Base-by-base conservation (phyloP, 2,797 vertebrate genomes). In the Hydrophis major region DNA sequence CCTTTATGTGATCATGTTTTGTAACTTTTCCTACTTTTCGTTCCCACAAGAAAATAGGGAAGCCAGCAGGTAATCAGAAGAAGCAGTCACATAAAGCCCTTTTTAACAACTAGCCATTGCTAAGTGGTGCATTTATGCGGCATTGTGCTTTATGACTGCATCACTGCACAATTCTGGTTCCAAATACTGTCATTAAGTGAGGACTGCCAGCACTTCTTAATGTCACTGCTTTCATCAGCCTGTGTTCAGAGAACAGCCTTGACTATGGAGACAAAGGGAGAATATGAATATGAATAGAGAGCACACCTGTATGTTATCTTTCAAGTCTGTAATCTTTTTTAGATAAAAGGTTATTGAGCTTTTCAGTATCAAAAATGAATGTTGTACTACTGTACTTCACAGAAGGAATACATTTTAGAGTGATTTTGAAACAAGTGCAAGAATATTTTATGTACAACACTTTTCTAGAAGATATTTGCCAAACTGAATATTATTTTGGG, bases 191-290 rank as follows among this genome's bases (percentile, higher is more conserved):
- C 32, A 42, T 78, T 78, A 78, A 78, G 32, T 69, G 69, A 78
- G 69, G 32, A 78, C 32, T 42, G 16, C 32, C 3, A 10, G 32
- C 18, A 37, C 32, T 94, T 94, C 94, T 89, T 93, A 61, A 78
- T 94, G 92, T 93, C 92, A 93, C 94, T 60, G 2, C 96, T 95
- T 95, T 93, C 94, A 89, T 93, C 93, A 89, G 89, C 16, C 94
- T 93, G 63, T 86, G 86, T 87, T 93, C 90, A 92, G 87, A 92
- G 88, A 94, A 0, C n/a, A 14, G 63, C 74, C 93, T 92, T 95
- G 95, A 59, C 13, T 89, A 69, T 47, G 86, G 86, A 83, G 92
- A 87, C 74, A 93, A 22, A 42, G 93, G 32, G 4, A 69, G 63
- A n/a, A 74, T 74, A 74, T 90, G 86, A 32, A 42, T 89, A 86